Base-by-base conservation (phyloP, 2,113 vertebrate genomes). In the Capricornis sumatraensis region DNA sequence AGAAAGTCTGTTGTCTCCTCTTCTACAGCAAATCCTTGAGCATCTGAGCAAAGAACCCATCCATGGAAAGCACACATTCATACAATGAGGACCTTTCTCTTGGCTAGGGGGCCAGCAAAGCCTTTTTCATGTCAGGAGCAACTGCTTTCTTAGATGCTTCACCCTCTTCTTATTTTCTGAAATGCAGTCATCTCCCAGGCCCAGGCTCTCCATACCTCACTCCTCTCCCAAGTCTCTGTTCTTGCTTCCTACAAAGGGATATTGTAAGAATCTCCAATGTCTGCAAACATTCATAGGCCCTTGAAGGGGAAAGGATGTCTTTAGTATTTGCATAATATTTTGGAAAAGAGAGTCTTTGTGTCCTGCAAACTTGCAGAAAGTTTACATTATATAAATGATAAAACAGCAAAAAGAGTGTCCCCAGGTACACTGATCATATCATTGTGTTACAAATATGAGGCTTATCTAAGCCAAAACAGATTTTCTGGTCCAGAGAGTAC, bases 261-360 rank as follows among this genome's bases (percentile, higher is more conserved):
- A 33, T 4, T 67, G 21, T 93, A 50, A 36, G 28, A 76, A 64
- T 83, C 47, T 81, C 40, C n/a, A 89, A 19, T 67, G 60, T 64
- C 84, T 97, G 14, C 47, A 95, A 95, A 50, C 55, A 50, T 83
- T 64, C 33, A 30, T 17, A 79, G 43, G 25, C 67, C 30, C 17
- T 62, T 55, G 55, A 6, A 6, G 15, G 12, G 3, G 12, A 40
- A 87, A 85, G 58, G 53, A 8, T 50, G 8, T 92, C 60, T 43
- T 88, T 57, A 21, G 82, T 78, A 89, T 95, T 90, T 86, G 60
- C 71, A 89, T 76, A 67, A 57, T 89, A 67, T 89, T 98, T 97
- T 60, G 25, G 40, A 43, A 30, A 85, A 91, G 57, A 57, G 30
- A 52, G 7, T 88, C n/a, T 87, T 57, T 14, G 17, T 55, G 45